phyloP scores from a whole-genome alignment of 2,888 invertebrate genomes.

The Cantharis nigra region DNA sequence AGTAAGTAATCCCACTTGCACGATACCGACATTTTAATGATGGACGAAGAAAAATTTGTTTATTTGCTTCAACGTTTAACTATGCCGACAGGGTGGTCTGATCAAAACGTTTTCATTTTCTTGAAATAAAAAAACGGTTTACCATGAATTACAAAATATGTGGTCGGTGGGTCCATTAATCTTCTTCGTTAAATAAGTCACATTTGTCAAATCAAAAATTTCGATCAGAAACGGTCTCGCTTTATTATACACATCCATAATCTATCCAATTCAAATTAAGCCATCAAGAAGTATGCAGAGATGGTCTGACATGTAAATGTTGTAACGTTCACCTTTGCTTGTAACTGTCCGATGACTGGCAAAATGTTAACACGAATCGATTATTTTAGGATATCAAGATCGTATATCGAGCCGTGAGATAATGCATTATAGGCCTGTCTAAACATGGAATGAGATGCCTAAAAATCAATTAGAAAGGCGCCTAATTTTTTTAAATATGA shows the following conservation, averaged over 20 bases:
- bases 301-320: conserved; percentile 42
- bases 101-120: neutral
- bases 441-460: conserved; percentile 46
- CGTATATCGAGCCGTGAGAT: conserved; percentile 51
- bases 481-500: conserved; percentile 31
- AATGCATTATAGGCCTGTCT: conserved; percentile 49
- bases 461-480: conserved; percentile 49
- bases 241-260: neutral
- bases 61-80: neutral
- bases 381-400: conserved; percentile 49
- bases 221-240: neutral
- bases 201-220: neutral
- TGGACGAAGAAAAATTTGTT: neutral
- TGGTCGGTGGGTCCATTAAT: neutral
- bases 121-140: neutral
- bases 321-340: conserved; percentile 28
- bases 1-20: neutral
- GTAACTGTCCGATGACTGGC: conserved; percentile 46
- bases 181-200: neutral
- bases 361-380: conserved; percentile 50
- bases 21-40: neutral
- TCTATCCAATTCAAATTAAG: conserved; percentile 39
- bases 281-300: conserved; percentile 38
- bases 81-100: neutral
- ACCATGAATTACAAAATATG: neutral